phyloP scores from a whole-genome alignment of 2,888 invertebrate genomes.

The Platycheirus albimanus region DNA sequence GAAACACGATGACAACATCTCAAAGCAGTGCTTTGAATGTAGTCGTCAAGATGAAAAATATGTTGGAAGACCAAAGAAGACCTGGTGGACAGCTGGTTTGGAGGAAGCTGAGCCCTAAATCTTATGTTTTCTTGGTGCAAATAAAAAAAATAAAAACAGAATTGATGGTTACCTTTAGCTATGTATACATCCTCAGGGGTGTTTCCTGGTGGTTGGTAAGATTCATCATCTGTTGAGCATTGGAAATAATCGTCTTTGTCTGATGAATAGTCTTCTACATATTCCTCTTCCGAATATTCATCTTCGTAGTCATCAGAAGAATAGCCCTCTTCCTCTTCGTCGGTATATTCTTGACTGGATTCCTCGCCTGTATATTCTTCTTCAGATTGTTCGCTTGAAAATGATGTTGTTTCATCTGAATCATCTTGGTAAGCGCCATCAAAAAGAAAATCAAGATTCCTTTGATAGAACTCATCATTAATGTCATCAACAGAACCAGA shows the following conservation, averaged over 20 bases:
- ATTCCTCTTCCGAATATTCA: neutral
- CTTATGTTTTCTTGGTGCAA: neutral
- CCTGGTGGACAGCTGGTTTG: too few species aligned
- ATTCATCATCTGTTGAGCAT: conserved; percentile 23
- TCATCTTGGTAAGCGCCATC: neutral
- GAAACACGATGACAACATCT: too few species aligned
- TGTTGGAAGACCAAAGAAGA: too few species aligned
- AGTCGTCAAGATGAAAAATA: too few species aligned
- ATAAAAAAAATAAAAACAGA: neutral
- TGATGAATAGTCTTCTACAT: neutral
- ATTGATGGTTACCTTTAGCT: conserved; percentile 73
- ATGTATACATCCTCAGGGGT: conserved; percentile 77
- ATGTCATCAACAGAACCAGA: neutral
- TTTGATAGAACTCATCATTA: neutral
- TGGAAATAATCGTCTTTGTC: conserved; percentile 2
- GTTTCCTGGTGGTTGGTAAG: conserved; percentile 73
- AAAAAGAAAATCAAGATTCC: neutral
- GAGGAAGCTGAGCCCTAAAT: too few species aligned
- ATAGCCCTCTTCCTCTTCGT: neutral
- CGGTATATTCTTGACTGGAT: neutral
- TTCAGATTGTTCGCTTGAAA: neutral
- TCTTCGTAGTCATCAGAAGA: neutral
- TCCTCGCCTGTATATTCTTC: neutral
- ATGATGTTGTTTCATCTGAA: neutral
- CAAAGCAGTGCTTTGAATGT: too few species aligned